These are phyloP conservation scores for Falco naumanni DNA, from an alignment of 2,797 vertebrate genomes.

Conservation along the genomic window DNA sequence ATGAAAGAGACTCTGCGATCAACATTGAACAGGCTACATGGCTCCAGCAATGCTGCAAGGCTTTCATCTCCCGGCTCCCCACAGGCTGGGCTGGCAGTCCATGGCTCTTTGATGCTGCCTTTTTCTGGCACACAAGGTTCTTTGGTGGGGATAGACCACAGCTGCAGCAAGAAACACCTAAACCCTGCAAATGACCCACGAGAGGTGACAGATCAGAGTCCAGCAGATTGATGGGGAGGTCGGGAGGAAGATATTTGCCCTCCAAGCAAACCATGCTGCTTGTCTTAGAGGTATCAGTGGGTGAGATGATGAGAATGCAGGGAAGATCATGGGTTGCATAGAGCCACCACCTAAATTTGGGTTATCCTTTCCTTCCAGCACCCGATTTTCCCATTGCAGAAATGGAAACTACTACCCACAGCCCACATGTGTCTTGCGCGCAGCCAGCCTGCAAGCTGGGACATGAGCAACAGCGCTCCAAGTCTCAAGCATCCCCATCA, in stretches of 20 bases:
- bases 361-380: neutral
- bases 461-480: too few species aligned
- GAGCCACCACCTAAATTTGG: neutral
- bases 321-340: fast-evolving
- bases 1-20: neutral
- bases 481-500: neutral
- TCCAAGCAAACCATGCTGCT: neutral
- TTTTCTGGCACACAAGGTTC: neutral
- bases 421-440: fast-evolving
- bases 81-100: neutral
- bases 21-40: neutral
- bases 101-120: neutral
- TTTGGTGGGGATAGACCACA: neutral
- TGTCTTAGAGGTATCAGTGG: neutral
- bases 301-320: neutral
- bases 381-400: neutral
- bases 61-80: neutral
- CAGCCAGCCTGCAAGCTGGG: neutral
- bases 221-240: neutral
- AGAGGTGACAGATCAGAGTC: neutral
- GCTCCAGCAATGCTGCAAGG: neutral
- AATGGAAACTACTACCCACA: too few species aligned
- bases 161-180: neutral
- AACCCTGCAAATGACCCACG: neutral
- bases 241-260: neutral